These are phyloP conservation scores for Drosophila rufa DNA, from an alignment of 1,140 invertebrate genomes.

Conservation along the genomic window DNA sequence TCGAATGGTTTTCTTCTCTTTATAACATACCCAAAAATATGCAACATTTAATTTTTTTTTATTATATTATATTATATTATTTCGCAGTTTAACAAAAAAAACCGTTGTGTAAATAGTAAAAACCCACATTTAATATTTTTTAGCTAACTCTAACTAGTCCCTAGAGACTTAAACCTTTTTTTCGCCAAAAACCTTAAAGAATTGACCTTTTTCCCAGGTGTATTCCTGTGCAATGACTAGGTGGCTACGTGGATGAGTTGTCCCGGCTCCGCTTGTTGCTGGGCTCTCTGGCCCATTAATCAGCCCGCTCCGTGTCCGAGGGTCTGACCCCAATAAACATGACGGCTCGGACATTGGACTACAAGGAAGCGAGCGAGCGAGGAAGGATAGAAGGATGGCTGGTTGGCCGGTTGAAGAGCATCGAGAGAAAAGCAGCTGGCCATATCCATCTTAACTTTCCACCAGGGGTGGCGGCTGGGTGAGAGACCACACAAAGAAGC, in stretches of 20 bases:
- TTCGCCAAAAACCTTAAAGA: too few relatives aligned
- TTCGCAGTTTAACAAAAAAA: neutral
- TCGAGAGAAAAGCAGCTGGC: slow-evolving; percentile 28
- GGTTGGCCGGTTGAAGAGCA: neutral
- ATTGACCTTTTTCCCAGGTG: slow-evolving; percentile 11
- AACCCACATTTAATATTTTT: neutral
- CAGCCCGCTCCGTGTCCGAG: slow-evolving; percentile 43
- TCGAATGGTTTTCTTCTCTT: too few relatives aligned
- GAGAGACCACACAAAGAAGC: slow-evolving; percentile 39
- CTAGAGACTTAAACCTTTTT: neutral
- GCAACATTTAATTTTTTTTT: neutral
- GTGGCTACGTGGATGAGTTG: slow-evolving; percentile 40
- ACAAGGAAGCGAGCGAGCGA: slow-evolving; percentile 28
- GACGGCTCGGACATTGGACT: slow-evolving; percentile 51
- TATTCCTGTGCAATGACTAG: slow-evolving; percentile 57
- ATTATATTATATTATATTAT: too few relatives aligned
- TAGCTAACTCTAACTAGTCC: too few relatives aligned
- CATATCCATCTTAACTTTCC: slow-evolving; percentile 20
- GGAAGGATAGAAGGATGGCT: slow-evolving; percentile 8
- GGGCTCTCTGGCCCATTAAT: slow-evolving; percentile 56
- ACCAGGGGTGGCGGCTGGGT: slow-evolving; percentile 15
- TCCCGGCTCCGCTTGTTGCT: slow-evolving; percentile 33
- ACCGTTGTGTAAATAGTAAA: neutral
- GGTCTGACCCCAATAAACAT: slow-evolving; percentile 73
- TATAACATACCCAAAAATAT: neutral